Percentiles rank a stretch among this genome's conserved stretches.
Evolutionary conservation across 2,113 vertebrate species (phyloP).

Genomic region (Grammomys surdaster): DNA sequence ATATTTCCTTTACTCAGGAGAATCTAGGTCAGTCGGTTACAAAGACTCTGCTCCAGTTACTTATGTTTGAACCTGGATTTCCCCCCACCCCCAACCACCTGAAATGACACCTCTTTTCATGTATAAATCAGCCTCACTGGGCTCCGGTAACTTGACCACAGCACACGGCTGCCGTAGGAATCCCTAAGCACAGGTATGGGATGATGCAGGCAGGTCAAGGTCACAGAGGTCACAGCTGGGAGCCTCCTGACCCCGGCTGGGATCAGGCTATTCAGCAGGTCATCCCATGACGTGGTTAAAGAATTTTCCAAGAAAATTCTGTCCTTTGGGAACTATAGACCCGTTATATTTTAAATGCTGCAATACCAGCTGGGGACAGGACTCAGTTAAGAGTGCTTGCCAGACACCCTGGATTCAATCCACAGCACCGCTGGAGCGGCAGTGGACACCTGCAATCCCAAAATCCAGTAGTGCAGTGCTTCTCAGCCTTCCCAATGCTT

Average conservation of each 20-base stretch:
- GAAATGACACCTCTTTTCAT: neutral
- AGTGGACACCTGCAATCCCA: neutral
- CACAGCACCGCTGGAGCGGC: too few species aligned
- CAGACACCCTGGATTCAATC: neutral
- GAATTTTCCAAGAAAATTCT: neutral
- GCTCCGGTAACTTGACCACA: neutral
- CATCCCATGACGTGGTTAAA: neutral
- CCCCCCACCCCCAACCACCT: neutral
- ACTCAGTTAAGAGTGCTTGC: neutral
- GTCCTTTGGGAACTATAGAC: neutral
- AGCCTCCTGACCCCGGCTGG: neutral
- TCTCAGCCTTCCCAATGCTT: neutral
- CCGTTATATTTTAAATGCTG: conserved; percentile 5
- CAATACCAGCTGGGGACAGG: too few species aligned
- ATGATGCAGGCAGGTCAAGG: neutral
- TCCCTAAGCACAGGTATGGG: neutral
- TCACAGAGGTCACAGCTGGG: neutral
- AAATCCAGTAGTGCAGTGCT: too few species aligned
- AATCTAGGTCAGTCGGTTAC: neutral
- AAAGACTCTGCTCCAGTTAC: neutral
- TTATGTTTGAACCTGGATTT: neutral
- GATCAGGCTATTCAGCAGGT: neutral
- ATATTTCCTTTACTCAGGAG: fast-evolving
- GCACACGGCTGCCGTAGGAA: neutral
- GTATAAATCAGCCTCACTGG: neutral